Base-by-base conservation (phyloP, 2,113 vertebrate species). In the Burhinus oedicnemus region DNA sequence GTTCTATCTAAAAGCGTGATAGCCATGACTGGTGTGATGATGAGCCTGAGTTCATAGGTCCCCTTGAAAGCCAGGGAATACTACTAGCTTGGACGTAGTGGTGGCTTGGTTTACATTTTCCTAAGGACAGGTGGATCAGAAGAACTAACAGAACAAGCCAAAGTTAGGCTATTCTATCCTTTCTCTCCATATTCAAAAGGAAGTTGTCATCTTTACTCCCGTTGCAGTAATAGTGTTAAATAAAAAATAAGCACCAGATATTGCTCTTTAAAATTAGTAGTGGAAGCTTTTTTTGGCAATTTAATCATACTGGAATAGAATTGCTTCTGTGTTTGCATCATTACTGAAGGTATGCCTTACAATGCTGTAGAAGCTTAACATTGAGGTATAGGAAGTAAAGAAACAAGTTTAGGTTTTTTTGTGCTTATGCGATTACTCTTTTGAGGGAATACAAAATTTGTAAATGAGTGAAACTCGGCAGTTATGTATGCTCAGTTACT, bases 101-200 rank as follows among this genome's bases (percentile, higher is more conserved):
- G 32, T 38, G 18, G 12, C 45, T 79, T 8, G 2, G 19, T 76
- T 64, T 75, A 32, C 5, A 0, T 64, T 90, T 83, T 79, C 60
- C 11, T 11, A 21, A 26, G 21, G 42, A 47, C 51, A 70, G 4
- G 9, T 34, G 22, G 13, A 68, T 93, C 38, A 60, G 15, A 52
- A 84, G 51, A 83, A 18, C 55, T 57, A 54, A 65, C 12, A 54
- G 60, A 74, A 12, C 11, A 54, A 62, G 32, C 13, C 60, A 26
- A 1, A 75, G 42, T 68, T 84, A 25, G 0, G 1, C 32, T 58
- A 3, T 42, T 82, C 34, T 78, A 0, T 57, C 45, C 64, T 72
- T 66, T 36, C 11, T 81, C 29, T 89, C 20, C 2, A 1, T 49
- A 17, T 60, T 55, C 18, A 55, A 26, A 74, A 49, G 30, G 23